These are phyloP conservation scores for Alviniconcha marisindica DNA, from an alignment of 1,140 invertebrate species.

Conservation along the genomic window DNA sequence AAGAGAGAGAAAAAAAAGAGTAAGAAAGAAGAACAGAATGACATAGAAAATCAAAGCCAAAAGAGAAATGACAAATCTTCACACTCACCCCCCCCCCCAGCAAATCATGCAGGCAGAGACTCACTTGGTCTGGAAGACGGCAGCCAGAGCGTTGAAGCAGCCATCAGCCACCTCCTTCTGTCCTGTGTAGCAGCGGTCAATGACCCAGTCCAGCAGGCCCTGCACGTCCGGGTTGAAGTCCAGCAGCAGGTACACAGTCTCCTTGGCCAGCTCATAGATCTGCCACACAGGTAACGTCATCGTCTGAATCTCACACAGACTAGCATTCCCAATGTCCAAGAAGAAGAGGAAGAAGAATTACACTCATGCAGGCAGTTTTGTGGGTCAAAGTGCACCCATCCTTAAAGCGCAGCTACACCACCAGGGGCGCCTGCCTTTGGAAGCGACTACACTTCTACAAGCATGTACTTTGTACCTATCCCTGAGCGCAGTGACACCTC, in stretches of 20 bases:
- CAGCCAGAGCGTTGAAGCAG: conserved; percentile 95
- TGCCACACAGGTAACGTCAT: conserved; percentile 67
- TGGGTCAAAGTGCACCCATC: too few species aligned
- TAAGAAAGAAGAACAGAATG: neutral
- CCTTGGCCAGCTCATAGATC: conserved; percentile 93
- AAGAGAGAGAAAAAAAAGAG: neutral
- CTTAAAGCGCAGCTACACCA: too few species aligned
- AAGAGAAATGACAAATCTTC: too few species aligned
- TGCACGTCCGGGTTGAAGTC: conserved; percentile 98
- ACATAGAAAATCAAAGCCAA: neutral
- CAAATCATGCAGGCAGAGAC: neutral
- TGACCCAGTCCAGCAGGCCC: conserved; percentile 95
- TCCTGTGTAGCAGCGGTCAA: conserved; percentile 97
- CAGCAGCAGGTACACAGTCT: conserved; percentile 94
- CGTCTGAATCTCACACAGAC: too few species aligned
- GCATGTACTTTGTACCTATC: too few species aligned
- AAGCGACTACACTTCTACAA: too few species aligned
- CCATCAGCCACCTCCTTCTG: conserved; percentile 92
- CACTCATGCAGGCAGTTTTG: too few species aligned
- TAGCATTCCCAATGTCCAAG: too few species aligned
- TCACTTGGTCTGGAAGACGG: conserved; percentile 96
- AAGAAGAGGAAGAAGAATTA: too few species aligned
- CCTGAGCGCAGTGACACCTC: too few species aligned
- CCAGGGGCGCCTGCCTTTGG: too few species aligned
- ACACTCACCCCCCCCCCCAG: too few species aligned